Evolutionary conservation across 2,797 vertebrate species (phyloP), one percentile per base, ranked within the genome.

Genomic region (Bucorvus abyssinicus): DNA sequence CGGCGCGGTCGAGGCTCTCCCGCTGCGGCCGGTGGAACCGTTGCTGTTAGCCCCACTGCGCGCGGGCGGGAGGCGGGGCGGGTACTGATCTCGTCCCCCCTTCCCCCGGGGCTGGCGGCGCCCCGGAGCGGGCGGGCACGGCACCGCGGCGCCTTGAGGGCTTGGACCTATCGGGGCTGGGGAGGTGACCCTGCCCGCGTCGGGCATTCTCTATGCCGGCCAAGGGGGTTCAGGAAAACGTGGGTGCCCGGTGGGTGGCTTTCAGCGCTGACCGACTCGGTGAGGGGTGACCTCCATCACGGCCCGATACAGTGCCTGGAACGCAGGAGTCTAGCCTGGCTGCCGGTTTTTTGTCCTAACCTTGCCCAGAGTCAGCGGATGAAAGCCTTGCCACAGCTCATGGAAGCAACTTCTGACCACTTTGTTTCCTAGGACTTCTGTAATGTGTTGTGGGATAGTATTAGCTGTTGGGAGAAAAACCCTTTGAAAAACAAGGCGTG

Each of bases 391-490:
- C 38, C 40, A 0, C 26, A 4, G 59, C 12, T 38, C 34, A 38
- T 11, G 27, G 32, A 5, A 42, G 26, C 40, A 17, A 5, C 47
- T 61, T 21, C 40, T 27, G 59, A 4, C 23, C 15, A 3, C 26
- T 71, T 71, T 22, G 36, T 61, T 38, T 38, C 24, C 27, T 5
- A 3, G 30, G 42, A 42, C 52, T 65, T 40, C 13, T 40, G 36
- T n/a, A 17, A 4, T 2, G 30, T 30, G 7, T 18, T 11, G 27
- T 2, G 44, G n/a, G 57, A 15, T 38, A 5, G 6, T 24, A 2
- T 27, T 36, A 17, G 34, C 12, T 44, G 6, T 38, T 26, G 14
- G 42, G 49, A 40, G 23, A 45, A 40, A 36, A 77, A 6, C 5
- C 17, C 7, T 24, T 18, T 7, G 45, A 24, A 75, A 63, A 60